These are phyloP conservation scores for Pristionchus japonicus DNA, from an alignment of 2,888 invertebrate species.

Conservation along the genomic window DNA sequence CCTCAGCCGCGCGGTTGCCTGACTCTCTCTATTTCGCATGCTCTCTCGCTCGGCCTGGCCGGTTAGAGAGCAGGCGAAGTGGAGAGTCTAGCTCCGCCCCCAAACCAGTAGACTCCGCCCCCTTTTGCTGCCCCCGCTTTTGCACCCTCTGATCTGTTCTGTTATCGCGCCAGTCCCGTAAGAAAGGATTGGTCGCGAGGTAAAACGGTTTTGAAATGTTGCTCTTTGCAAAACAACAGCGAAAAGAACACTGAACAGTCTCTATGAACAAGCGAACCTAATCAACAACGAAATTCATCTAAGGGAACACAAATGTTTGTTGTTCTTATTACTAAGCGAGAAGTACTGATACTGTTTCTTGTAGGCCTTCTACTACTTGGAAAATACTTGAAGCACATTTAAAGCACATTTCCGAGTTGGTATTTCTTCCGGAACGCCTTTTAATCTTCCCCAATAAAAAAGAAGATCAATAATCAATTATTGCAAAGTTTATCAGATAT, in stretches of 20 bases:
- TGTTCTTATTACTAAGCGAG: too few relatives aligned
- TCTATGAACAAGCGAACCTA: too few relatives aligned
- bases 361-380: too few relatives aligned
- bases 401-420: too few relatives aligned
- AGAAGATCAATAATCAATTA: neutral
- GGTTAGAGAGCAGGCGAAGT: neutral
- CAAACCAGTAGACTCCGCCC: neutral
- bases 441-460: too few relatives aligned
- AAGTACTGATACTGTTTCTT: too few relatives aligned
- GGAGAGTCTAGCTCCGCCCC: neutral
- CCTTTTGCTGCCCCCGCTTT: neutral
- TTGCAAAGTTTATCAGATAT: constrained; percentile 24
- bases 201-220: constrained; percentile 15
- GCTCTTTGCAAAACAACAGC: neutral
- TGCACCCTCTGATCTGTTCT: constrained; percentile 23
- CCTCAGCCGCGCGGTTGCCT: too few relatives aligned
- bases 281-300: too few relatives aligned
- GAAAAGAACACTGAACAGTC: too few relatives aligned
- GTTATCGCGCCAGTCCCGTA: neutral
- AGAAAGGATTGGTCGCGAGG: neutral
- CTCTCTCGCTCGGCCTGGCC: neutral
- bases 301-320: too few relatives aligned
- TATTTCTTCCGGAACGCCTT: too few relatives aligned
- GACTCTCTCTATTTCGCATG: neutral
- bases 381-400: too few relatives aligned